These are phyloP conservation scores for Aelia acuminata DNA, from an alignment of 2,888 invertebrate genomes.

Conservation along the genomic window DNA sequence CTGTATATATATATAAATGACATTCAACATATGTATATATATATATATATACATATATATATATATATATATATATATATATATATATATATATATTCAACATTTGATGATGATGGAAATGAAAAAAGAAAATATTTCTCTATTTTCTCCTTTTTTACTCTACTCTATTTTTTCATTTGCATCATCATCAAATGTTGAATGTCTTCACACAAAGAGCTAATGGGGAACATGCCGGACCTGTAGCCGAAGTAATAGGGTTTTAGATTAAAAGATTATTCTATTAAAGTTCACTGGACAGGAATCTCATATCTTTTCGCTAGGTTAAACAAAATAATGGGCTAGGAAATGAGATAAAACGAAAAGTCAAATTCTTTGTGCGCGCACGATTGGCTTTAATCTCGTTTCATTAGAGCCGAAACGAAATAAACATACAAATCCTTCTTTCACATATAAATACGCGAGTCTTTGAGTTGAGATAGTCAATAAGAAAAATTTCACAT, in stretches of 20 bases:
- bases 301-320: conserved; percentile 43
- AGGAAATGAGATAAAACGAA: conserved; percentile 14
- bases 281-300: conserved; percentile 35
- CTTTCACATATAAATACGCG: too few species aligned
- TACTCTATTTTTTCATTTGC: neutral
- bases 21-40: too few species aligned
- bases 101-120: neutral
- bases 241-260: neutral
- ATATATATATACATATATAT: too few species aligned
- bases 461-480: too few species aligned
- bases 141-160: too few species aligned
- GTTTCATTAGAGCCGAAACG: neutral
- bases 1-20: too few species aligned
- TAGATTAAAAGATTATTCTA: conserved; percentile 28
- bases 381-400: neutral
- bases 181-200: neutral
- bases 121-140: neutral
- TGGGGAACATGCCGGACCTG: neutral
- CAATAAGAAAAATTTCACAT: too few species aligned
- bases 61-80: too few species aligned
- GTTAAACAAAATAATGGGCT: conserved; percentile 31
- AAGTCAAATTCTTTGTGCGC: conserved; percentile 4
- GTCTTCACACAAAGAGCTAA: neutral
- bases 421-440: too few species aligned
- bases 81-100: too few species aligned